Conservation (phyloP, 2,888 invertebrate genomes). For the Plagiodera versicolora region DNA sequence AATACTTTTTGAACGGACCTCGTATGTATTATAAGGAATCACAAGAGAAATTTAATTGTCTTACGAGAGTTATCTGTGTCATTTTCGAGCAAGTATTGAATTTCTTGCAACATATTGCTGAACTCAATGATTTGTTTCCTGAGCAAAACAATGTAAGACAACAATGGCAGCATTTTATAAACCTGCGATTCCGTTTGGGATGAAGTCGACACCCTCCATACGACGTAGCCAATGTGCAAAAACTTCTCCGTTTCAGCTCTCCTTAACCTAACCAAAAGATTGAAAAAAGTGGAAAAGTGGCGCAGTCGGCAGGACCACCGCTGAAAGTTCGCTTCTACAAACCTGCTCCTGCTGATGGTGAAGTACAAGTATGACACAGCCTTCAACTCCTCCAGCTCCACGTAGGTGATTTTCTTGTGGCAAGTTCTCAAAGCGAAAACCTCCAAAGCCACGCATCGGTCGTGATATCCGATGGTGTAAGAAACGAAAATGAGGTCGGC, state of each 20-base stretch:
- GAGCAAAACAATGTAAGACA: conserved; percentile 50
- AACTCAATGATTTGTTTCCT: conserved; percentile 52
- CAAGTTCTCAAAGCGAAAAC: conserved; percentile 53
- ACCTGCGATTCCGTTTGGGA: conserved; percentile 46
- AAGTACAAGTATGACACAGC: conserved; percentile 54
- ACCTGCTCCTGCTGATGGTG: conserved; percentile 55
- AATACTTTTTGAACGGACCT: too few species aligned
- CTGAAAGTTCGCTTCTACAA: conserved; percentile 17
- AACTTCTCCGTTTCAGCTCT: conserved; percentile 50
- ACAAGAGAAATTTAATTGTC: too few species aligned
- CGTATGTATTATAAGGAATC: too few species aligned
- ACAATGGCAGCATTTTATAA: conserved; percentile 49
- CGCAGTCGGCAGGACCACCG: not conserved
- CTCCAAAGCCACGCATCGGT: conserved; percentile 49
- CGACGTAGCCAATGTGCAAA: conserved; percentile 52
- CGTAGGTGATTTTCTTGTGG: conserved; percentile 45
- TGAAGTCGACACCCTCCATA: conserved; percentile 48
- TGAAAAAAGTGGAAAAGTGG: not conserved
- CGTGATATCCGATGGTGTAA: conserved; percentile 44
- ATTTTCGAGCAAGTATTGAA: conserved; percentile 44
- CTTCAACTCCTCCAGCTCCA: conserved; percentile 56
- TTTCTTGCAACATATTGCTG: conserved; percentile 53
- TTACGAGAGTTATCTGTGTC: conserved; percentile 45
- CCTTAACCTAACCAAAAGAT: conserved; percentile 36
- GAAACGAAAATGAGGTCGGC: conserved; percentile 57